Percentiles rank a stretch among this genome's conserved stretches.
These are phyloP conservation scores for Lanius collurio DNA, from an alignment of 2,113 vertebrate species.

Conservation along the genomic window DNA sequence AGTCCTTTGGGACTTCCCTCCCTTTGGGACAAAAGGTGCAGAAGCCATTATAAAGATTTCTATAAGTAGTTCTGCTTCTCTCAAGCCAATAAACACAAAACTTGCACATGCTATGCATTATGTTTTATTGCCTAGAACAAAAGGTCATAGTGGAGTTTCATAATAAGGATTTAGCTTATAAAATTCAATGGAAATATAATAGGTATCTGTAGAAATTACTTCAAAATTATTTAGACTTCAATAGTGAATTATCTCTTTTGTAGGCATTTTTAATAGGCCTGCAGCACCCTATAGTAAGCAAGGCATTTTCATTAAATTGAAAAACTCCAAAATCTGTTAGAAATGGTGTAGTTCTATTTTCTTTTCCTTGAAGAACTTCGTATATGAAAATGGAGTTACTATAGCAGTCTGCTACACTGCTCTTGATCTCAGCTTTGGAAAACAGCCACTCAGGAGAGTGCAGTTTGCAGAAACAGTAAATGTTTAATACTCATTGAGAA, in stretches of 20 bases:
- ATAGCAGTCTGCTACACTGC: not conserved
- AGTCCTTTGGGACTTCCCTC: not conserved
- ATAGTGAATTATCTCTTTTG: not conserved
- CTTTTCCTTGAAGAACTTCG: not conserved
- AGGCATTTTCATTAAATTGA: not conserved
- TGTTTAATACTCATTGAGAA: not conserved
- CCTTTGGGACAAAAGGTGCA: not conserved
- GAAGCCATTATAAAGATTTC: not conserved
- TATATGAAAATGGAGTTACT: not conserved
- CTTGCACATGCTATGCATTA: not conserved
- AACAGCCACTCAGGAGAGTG: not conserved
- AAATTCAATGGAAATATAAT: not conserved
- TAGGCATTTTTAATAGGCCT: not conserved
- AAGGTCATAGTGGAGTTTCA: not conserved
- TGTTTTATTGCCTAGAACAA: not conserved
- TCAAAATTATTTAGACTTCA: not conserved
- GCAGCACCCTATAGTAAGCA: not conserved
- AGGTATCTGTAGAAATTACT: not conserved
- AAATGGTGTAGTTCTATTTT: not conserved
- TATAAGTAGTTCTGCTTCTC: not conserved
- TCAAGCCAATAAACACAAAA: not conserved
- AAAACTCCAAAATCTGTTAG: not conserved
- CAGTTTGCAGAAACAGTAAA: not conserved
- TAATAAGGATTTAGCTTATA: not conserved
- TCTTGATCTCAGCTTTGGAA: not conserved